Evolutionary conservation across 2,888 invertebrate species (phyloP).

Genomic region (Thecophora atra): DNA sequence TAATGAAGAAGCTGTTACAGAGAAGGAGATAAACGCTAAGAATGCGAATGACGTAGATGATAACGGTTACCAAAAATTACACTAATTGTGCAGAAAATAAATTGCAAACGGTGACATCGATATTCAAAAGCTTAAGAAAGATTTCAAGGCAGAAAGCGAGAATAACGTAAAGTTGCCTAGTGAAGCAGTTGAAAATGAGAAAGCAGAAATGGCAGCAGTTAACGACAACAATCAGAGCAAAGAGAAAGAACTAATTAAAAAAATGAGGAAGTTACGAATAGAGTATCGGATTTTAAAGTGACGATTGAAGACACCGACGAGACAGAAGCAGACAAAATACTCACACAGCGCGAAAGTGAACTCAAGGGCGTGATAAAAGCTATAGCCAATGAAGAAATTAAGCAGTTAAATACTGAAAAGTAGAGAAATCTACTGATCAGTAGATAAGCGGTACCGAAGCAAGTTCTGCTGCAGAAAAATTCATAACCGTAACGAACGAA

Average conservation of each 20-base stretch:
- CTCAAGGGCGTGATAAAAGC: not conserved
- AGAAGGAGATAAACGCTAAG: slow-evolving; percentile 5
- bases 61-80: not conserved
- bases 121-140: slow-evolving; percentile 27
- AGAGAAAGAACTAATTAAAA: slow-evolving; percentile 31
- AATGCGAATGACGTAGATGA: not conserved
- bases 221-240: slow-evolving; percentile 28
- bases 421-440: not conserved
- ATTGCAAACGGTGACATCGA: not conserved
- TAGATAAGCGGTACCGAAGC: no score
- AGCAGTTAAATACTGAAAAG: not conserved
- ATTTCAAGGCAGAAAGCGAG: slow-evolving; percentile 36
- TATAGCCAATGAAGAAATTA: not conserved
- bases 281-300: slow-evolving; percentile 9
- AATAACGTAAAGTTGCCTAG: slow-evolving; percentile 3
- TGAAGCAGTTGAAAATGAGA: slow-evolving; percentile 1
- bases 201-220: slow-evolving; percentile 22
- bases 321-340: no score
- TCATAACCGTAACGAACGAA: no score
- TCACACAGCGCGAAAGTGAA: not conserved
- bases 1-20: slow-evolving; percentile 3
- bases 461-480: no score
- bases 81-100: no score
- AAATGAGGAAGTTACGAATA: slow-evolving; percentile 28
- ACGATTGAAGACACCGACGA: slow-evolving; percentile 23